These are phyloP conservation scores for Nesoenas mayeri DNA, from an alignment of 2,113 vertebrate genomes.

Conservation along the genomic window DNA sequence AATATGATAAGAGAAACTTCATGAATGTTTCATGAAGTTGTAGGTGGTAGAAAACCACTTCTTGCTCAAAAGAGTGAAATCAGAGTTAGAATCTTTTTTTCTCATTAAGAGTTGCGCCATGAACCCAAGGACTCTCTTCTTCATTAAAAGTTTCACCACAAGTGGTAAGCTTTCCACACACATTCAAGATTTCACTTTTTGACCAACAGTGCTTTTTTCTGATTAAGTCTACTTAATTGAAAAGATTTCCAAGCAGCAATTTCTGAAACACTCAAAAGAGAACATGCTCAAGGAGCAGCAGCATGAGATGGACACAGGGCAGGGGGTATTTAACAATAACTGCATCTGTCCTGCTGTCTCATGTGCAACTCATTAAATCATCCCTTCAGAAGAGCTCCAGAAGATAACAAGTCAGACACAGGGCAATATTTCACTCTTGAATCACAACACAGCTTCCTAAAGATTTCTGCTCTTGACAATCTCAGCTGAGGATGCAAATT, in stretches of 20 bases:
- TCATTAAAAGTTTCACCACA: not conserved
- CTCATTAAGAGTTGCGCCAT: not conserved
- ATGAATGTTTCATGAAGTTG: slow-evolving; percentile 19
- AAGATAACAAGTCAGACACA: not conserved
- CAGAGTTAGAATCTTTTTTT: not conserved
- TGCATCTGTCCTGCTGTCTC: not conserved
- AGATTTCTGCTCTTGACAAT: not conserved
- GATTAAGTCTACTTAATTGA: not conserved
- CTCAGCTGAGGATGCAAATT: not conserved
- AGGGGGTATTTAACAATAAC: not conserved
- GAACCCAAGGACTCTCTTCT: not conserved
- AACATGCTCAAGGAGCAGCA: not conserved
- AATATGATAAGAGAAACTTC: not conserved
- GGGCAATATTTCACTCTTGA: not conserved
- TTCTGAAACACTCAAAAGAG: not conserved
- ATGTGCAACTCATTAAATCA: not conserved
- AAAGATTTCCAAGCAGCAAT: not conserved
- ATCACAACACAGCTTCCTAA: not conserved
- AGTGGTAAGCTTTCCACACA: not conserved
- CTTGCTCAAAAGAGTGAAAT: not conserved
- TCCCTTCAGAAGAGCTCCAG: not conserved
- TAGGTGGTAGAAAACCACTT: slow-evolving; percentile 6
- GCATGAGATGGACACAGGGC: accelerated
- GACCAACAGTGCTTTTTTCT: not conserved
- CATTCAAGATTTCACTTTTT: accelerated